Evolutionary conservation across 2,113 vertebrate species (phyloP), one percentile per base, ranked within the genome.

Genomic region (Dipodomys stephensi): DNA sequence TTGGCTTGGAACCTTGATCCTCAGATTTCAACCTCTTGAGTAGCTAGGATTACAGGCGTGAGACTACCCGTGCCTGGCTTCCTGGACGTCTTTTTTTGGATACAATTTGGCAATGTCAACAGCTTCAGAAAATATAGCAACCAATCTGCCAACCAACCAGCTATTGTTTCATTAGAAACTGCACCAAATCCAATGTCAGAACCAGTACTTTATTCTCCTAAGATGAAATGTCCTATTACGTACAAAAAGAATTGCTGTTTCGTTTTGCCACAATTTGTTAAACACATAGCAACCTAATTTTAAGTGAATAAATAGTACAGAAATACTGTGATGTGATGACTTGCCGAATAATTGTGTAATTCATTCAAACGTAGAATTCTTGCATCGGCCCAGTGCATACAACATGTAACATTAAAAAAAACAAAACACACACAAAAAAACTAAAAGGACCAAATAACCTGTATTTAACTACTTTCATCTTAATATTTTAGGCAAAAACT

Each of bases 181-280:
- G 97, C 98, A 98, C 98, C 97, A 94, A 98, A 98, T 98, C 96
- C 96, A 94, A 98, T 98, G 98, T 99, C 98, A 98, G 99, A 99
- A 98, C 99, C 98, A 98, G 98, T 98, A 98, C 98, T 99, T 99
- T 99, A 99, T 99, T 98, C 99, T 97, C 98, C 98, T 98, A 98
- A 97, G 98, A 98, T 99, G 99, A 99, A 98, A 98, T 98, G 98
- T 98, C 98, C 98, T 98, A 98, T 99, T 98, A 98, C 97, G 98
- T 99, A 99, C 99, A 99, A 99, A 99, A 98, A 98, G 95, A 95
- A 97, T 95, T 98, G 98, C 98, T 99, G 97, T 98, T 98, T 98
- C 98, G 98, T 39, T 99, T 97, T 98, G 98, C 98, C 98, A 98
- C 98, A 99, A 98, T 98, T 97, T 98, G 97, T 99, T 99, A 99